Evolutionary conservation across 1,140 invertebrate species (phyloP).

Genomic region (Streblospio benedicti): DNA sequence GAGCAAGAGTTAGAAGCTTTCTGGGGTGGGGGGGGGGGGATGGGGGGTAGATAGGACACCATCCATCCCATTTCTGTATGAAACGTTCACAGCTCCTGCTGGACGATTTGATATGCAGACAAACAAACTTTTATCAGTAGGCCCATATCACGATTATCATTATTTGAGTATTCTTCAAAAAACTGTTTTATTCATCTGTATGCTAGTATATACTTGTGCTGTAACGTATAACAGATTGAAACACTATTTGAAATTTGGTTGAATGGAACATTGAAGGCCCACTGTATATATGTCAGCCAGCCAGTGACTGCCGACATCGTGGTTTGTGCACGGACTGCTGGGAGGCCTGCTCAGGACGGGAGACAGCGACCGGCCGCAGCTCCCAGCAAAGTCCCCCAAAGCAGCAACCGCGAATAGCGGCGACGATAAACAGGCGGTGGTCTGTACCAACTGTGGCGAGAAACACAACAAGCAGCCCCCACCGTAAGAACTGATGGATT

Average conservation of each 20-base stretch:
- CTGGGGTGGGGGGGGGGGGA: no score
- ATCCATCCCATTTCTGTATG: no score
- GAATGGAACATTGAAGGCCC: background rate
- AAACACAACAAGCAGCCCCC: no score
- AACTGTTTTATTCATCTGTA: background rate
- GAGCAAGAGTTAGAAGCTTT: background rate
- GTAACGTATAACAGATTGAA: no score
- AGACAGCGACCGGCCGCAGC: slow-evolving; percentile 51
- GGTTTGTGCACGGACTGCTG: slow-evolving; percentile 70
- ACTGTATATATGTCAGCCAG: slow-evolving; percentile 22
- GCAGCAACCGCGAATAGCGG: no score
- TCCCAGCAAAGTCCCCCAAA: no score
- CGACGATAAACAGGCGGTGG: no score
- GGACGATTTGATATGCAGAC: background rate
- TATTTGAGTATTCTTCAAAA: background rate
- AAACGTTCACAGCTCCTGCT: background rate
- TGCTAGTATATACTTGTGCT: no score
- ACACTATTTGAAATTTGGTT: no score
- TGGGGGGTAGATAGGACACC: no score
- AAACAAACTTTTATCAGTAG: background rate
- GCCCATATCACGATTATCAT: background rate
- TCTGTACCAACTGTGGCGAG: no score
- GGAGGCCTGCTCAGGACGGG: slow-evolving; percentile 76
- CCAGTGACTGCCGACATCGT: slow-evolving; percentile 60
- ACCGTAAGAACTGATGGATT: no score